Conservation (phyloP, 2,113 vertebrate genomes). For the Okapia johnstoni region DNA sequence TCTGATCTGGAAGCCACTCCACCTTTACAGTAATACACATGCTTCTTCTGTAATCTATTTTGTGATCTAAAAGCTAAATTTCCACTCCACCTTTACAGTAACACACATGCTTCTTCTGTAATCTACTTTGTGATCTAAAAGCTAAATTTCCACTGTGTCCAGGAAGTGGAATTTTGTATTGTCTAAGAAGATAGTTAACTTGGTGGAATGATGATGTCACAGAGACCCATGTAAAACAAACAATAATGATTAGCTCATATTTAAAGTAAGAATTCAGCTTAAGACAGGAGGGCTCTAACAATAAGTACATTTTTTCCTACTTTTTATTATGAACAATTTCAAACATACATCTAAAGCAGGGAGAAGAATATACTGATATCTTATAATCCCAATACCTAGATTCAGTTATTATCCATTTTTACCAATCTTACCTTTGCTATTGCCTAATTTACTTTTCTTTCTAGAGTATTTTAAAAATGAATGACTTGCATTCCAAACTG, state of each 20-base stretch:
- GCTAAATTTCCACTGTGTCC: not conserved
- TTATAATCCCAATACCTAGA: not conserved
- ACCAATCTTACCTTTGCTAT: not conserved
- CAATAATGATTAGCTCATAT: not conserved
- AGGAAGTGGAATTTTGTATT: not conserved
- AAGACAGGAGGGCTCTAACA: not conserved
- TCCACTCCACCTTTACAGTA: not conserved
- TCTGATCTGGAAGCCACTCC: not conserved
- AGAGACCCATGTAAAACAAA: not conserved
- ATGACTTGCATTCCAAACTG: not conserved
- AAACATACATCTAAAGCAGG: not conserved
- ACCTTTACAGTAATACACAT: not conserved
- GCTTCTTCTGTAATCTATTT: not conserved
- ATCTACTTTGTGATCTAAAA: not conserved
- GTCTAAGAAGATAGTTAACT: not conserved
- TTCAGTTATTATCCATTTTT: not conserved
- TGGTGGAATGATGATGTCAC: not conserved
- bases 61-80: not conserved
- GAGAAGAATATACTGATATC: not conserved
- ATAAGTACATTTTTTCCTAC: not conserved
- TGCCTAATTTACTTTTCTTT: not conserved
- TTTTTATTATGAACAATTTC: not conserved
- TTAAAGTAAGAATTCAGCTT: not conserved
- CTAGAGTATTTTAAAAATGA: not conserved
- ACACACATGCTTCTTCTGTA: not conserved